These are phyloP conservation scores for Rhineura floridana DNA, from an alignment of 2,113 vertebrate species.

Conservation along the genomic window DNA sequence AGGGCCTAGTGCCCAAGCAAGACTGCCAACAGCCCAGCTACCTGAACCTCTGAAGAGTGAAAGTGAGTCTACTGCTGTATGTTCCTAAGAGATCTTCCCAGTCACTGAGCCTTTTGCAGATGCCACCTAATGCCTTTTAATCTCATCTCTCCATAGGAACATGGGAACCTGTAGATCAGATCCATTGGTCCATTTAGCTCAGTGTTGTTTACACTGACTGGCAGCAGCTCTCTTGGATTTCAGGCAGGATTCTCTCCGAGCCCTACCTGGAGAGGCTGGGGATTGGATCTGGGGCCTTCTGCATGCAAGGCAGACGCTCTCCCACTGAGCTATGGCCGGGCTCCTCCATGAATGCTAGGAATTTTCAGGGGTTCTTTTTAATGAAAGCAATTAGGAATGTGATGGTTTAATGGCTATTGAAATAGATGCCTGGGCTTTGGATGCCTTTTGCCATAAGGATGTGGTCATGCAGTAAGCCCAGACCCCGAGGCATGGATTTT, in stretches of 20 bases:
- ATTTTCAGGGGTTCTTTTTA: background rate
- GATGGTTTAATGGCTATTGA: background rate
- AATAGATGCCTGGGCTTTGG: no score
- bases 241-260: no score
- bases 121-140: background rate
- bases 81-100: no score
- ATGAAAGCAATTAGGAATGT: background rate
- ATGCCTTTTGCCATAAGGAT: background rate
- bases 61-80: background rate
- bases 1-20: background rate
- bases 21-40: background rate
- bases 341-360: background rate
- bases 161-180: no score
- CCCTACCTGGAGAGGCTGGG: no score
- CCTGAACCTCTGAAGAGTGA: background rate
- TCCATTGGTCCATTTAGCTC: no score
- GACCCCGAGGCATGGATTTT: background rate
- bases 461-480: background rate
- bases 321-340: no score
- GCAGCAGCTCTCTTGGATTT: no score
- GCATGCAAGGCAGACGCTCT: no score
- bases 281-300: no score
- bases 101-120: background rate
- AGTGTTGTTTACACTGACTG: no score
- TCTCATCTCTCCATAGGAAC: background rate